Evolutionary conservation across 2,113 vertebrate genomes (phyloP), one percentile per base, ranked within the genome.

Genomic region (Clarias macrocephalus): DNA sequence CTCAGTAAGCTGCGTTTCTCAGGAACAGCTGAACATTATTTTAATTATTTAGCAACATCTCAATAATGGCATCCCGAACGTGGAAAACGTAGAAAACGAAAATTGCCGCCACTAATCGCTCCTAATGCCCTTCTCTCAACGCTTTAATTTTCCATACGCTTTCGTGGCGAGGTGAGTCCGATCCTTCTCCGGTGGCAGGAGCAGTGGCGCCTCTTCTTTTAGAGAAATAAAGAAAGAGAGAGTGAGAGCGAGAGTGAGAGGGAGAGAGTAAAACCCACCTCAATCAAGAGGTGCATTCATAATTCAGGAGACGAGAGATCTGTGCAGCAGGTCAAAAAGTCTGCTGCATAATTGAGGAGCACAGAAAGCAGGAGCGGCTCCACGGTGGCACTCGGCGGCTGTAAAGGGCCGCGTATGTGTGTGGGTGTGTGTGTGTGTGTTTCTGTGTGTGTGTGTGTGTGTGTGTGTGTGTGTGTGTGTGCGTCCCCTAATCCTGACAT

Each of bases 311-410:
- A 72, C 86, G 79, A 88, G 90, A 91, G 90, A 91, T 92, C 89
- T 90, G 86, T 91, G 85, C 88, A 88, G 89, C 89, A 84, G 91
- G 91, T 92, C 90, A 92, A 90, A 91, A 92, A 89, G 89, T 92
- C 90, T 92, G 83, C 88, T 92, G 89, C 90, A 92, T 92, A 91
- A 92, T 92, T 91, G 91, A 92, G 91, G 85, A 88, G 88, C 80
- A 83, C 88, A 87, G 85, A 88, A 87, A 89, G 88, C 88, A 86
- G 81, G 87, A 89, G 89, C 82, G 86, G 90, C 89, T 91, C 91
- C 90, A 88, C 83, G 63, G 87, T 90, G 90, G 87, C 89, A 92
- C 89, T 90, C 89, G 88, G 70, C 79, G 85, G 88, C 89, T 88
- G 85, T 90, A 91, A 89, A 91, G 66, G 48, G 63, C 33, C 28